Percentiles rank a stretch among this genome's conserved stretches.
Conservation (phyloP, 2,797 vertebrate genomes). For the Tokudaia tokunoshimensis region DNA sequence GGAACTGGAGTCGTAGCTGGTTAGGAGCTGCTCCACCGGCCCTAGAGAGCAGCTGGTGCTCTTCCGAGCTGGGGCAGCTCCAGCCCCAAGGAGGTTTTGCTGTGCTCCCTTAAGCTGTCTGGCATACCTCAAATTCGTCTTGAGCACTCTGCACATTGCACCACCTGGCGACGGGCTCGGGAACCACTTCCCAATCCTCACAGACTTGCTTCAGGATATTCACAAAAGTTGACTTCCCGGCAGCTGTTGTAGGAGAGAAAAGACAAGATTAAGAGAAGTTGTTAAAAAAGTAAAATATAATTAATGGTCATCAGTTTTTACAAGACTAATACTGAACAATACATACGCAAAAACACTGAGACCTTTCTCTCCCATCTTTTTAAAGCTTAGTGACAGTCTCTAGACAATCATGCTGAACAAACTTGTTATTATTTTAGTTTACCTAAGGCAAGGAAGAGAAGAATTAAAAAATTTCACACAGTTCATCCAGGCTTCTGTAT, state of each 20-base stretch:
- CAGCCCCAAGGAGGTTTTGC: background rate
- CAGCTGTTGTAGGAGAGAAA: slow-evolving; percentile 88
- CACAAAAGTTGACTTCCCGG: slow-evolving; percentile 96
- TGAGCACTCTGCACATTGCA: slow-evolving; percentile 94
- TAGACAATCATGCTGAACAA: background rate
- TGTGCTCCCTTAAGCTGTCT: slow-evolving; percentile 46
- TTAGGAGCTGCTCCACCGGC: background rate
- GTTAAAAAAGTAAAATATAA: background rate
- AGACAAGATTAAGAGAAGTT: slow-evolving; percentile 27
- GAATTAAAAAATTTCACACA: background rate
- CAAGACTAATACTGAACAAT: background rate
- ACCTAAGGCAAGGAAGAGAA: slow-evolving; percentile 41
- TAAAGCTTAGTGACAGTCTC: background rate
- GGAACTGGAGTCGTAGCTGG: background rate
- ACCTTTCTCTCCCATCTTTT: background rate
- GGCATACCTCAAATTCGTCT: slow-evolving; percentile 92
- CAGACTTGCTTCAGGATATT: slow-evolving; percentile 91
- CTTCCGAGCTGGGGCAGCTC: background rate
- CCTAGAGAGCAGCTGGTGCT: background rate
- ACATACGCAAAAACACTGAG: background rate
- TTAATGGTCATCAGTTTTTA: background rate
- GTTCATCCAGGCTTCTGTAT: background rate
- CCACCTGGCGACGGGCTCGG: slow-evolving; percentile 96
- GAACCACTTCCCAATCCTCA: slow-evolving; percentile 95
- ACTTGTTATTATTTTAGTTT: slow-evolving; percentile 60